phyloP scores from a whole-genome alignment of 2,797 vertebrate species.

The Bradypus variegatus region DNA sequence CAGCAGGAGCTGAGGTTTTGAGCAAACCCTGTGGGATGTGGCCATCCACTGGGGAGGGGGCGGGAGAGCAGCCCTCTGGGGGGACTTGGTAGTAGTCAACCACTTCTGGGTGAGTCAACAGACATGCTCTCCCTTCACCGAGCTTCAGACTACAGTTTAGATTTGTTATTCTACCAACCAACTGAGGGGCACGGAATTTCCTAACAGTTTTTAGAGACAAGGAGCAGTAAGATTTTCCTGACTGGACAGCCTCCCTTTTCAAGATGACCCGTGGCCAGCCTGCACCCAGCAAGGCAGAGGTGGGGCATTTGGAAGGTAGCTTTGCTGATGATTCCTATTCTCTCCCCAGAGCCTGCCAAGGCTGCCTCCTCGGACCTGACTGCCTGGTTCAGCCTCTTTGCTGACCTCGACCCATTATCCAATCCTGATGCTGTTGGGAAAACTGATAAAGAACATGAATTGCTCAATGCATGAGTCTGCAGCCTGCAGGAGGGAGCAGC shows the following conservation, averaged over 20 bases:
- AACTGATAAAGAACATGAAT: constrained; percentile 86
- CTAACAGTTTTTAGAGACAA: background rate
- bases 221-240: background rate
- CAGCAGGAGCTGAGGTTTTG: background rate
- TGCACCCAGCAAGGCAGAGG: background rate
- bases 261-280: background rate
- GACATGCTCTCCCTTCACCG: background rate
- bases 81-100: no score
- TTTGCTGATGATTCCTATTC: constrained; percentile 23
- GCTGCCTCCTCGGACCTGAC: constrained; percentile 80
- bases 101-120: background rate
- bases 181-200: background rate
- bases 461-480: constrained; percentile 86
- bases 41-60: background rate
- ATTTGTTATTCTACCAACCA: background rate
- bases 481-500: background rate
- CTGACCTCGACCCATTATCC: constrained; percentile 87
- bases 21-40: background rate
- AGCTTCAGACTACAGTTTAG: background rate
- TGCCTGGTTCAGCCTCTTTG: constrained; percentile 88
- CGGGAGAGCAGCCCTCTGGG: background rate
- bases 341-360: constrained; percentile 74
- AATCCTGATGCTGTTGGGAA: constrained; percentile 89
- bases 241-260: background rate
- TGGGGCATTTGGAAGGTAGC: background rate